phyloP scores from a whole-genome alignment of 2,888 invertebrate genomes.

The Rhogogaster chlorosoma region DNA sequence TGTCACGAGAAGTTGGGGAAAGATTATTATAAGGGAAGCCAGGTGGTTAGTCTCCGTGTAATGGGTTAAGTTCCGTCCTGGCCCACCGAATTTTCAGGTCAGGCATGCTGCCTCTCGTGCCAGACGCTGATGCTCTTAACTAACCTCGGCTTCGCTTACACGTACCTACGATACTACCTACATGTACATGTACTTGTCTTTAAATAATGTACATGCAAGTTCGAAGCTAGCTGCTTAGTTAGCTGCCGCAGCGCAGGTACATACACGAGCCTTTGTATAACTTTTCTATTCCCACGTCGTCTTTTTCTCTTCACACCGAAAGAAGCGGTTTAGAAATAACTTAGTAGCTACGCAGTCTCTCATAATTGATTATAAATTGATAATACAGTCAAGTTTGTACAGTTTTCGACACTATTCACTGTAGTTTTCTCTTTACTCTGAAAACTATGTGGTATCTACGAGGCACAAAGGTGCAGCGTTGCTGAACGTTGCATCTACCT shows the following conservation, averaged over 20 bases:
- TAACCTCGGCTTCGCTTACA: conserved; percentile 38
- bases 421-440: neutral
- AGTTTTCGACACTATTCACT: neutral
- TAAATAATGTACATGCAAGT: neutral
- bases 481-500: neutral
- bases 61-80: conserved; percentile 72
- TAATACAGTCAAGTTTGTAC: neutral
- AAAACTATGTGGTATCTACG: neutral
- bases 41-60: conserved; percentile 62
- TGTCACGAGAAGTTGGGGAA: conserved; percentile 43
- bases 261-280: neutral
- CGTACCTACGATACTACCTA: neutral
- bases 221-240: neutral
- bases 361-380: neutral
- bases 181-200: neutral
- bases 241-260: neutral
- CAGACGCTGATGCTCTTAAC: conserved; percentile 37
- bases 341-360: no score
- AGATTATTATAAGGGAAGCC: conserved; percentile 62
- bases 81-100: conserved; percentile 69
- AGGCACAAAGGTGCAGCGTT: neutral
- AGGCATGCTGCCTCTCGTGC: conserved; percentile 53
- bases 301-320: neutral
- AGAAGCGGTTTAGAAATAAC: neutral
- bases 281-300: neutral